A percentile compares a stretch with the other conserved stretches of the same genome.
These are phyloP conservation scores for Trisateles emortualis DNA, from an alignment of 2,888 invertebrate species.

Conservation along the genomic window DNA sequence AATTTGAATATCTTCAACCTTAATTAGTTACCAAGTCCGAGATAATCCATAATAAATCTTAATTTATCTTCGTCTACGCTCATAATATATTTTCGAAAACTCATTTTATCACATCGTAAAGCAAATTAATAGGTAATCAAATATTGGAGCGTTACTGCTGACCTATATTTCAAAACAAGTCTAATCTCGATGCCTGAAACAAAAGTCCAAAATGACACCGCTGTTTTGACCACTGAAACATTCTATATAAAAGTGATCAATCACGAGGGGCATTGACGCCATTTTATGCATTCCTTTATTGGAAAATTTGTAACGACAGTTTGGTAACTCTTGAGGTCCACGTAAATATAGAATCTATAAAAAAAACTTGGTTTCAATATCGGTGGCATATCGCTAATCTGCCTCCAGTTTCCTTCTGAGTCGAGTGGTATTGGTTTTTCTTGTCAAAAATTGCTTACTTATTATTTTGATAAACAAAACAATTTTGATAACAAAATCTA, in stretches of 20 bases:
- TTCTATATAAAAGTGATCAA: constrained; percentile 5
- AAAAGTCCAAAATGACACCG: not conserved
- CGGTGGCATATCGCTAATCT: too few species aligned
- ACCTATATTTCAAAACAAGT: constrained; percentile 15
- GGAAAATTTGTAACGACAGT: not conserved
- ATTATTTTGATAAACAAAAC: too few species aligned
- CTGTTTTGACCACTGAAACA: not conserved
- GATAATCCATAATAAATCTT: not conserved
- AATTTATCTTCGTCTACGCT: not conserved
- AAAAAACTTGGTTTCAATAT: too few species aligned
- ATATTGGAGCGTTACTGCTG: constrained; percentile 7
- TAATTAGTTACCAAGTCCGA: not conserved
- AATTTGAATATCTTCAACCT: not conserved
- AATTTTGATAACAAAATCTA: too few species aligned
- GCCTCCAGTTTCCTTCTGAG: too few species aligned
- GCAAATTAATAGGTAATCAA: constrained; percentile 11
- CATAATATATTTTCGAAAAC: constrained; percentile 3
- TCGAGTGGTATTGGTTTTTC: too few species aligned
- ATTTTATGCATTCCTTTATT: not conserved
- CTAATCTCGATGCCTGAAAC: not conserved
- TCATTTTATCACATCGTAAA: constrained; percentile 10
- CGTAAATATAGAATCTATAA: too few species aligned
- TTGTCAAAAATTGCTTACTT: too few species aligned
- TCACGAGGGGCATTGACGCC: not conserved
- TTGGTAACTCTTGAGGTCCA: too few species aligned